Conservation (phyloP, 2,113 vertebrate genomes). For the Penelope pileata region DNA sequence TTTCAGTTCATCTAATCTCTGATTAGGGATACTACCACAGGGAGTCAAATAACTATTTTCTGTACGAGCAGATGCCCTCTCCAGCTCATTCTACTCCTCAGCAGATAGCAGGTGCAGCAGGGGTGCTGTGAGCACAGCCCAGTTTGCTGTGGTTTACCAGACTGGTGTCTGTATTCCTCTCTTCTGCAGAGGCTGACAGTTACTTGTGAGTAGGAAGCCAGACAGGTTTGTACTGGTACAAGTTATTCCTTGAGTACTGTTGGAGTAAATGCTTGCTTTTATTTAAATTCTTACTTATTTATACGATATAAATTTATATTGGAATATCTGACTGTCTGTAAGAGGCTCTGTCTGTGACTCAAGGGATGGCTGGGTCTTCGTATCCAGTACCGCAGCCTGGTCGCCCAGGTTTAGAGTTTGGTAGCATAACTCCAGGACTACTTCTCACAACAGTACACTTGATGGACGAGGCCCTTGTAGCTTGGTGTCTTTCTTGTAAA, state of each 20-base stretch:
- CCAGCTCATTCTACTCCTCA: not conserved
- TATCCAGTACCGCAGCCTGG: not conserved
- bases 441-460: not conserved
- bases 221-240: not conserved
- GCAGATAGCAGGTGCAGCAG: not conserved
- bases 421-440: not conserved
- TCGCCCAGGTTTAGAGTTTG: not conserved
- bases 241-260: not conserved
- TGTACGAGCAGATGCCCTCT: not conserved
- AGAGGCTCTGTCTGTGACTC: not conserved
- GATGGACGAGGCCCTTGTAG: not conserved
- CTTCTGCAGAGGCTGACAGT: not conserved
- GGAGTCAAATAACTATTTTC: not conserved
- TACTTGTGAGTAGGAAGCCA: not conserved
- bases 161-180: not conserved
- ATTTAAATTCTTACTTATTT: not conserved
- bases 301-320: not conserved
- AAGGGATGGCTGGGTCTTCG: not conserved
- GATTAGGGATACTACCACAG: not conserved
- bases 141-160: not conserved
- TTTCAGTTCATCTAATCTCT: not conserved
- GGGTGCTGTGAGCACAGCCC: not conserved
- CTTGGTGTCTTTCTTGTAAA: not conserved
- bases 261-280: not conserved
- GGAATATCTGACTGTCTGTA: not conserved